A percentile compares a stretch with the other conserved stretches of the same genome.
Evolutionary conservation across 2,797 vertebrate species (phyloP).

Genomic region (Xiphorhynchus erythropygius): DNA sequence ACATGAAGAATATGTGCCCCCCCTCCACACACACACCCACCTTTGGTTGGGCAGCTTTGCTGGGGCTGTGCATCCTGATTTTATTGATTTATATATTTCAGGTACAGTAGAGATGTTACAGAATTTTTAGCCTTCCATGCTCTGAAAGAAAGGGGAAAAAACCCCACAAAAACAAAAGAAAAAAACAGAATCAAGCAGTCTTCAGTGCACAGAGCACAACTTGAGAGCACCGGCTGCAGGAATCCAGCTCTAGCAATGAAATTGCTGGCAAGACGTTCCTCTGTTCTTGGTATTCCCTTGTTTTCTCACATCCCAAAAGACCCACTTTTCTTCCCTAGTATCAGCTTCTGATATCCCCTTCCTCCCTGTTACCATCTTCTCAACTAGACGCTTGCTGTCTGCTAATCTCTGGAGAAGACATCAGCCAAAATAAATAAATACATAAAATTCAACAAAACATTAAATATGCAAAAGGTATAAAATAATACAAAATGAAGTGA

Average conservation of each 20-base stretch:
- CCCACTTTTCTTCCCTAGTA: neutral
- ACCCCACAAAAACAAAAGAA: neutral
- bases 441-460: constrained; percentile 30
- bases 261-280: neutral
- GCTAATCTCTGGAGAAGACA: neutral
- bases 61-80: neutral
- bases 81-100: neutral
- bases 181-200: neutral
- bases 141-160: neutral
- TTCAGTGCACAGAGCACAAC: neutral
- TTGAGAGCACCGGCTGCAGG: neutral
- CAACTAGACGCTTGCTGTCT: neutral
- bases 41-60: neutral
- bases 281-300: neutral
- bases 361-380: neutral
- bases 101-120: neutral
- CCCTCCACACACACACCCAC: neutral
- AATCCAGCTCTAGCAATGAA: neutral
- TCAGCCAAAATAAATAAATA: neutral
- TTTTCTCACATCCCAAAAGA: neutral
- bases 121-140: neutral
- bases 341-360: neutral
- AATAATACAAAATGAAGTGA: neutral
- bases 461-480: constrained; percentile 44
- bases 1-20: neutral